Percentiles rank a stretch among this genome's conserved stretches.
Evolutionary conservation across 2,113 vertebrate genomes (phyloP).

Genomic region (Pteronura brasiliensis): DNA sequence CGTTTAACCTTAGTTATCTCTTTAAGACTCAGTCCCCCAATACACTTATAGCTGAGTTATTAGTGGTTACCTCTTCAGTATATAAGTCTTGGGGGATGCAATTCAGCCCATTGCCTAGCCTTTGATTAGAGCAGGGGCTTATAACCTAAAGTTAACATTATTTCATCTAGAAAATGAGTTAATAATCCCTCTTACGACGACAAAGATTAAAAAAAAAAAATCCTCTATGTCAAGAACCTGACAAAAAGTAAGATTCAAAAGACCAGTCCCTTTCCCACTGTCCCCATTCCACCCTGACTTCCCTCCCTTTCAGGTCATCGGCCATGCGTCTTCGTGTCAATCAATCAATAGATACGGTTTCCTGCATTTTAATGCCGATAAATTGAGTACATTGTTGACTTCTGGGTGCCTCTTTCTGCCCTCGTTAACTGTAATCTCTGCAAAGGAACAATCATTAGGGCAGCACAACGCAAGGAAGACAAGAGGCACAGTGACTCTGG

Average conservation of each 20-base stretch:
- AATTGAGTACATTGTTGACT: neutral
- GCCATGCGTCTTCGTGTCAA: neutral
- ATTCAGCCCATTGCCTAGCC: neutral
- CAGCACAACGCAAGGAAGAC: neutral
- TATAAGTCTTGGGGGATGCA: neutral
- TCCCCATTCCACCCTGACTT: neutral
- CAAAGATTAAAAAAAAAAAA: slow-evolving; percentile 34
- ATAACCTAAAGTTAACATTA: neutral
- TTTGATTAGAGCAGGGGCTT: neutral
- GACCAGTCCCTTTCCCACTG: neutral
- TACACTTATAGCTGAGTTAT: neutral
- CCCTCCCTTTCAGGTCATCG: neutral
- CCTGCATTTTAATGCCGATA: neutral
- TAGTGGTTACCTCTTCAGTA: neutral
- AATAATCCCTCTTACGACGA: slow-evolving; percentile 12
- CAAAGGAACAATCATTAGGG: neutral
- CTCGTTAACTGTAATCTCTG: neutral
- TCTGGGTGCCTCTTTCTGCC: neutral
- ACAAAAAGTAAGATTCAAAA: neutral
- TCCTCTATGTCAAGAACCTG: neutral
- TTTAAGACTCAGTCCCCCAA: neutral
- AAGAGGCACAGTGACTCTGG: too few relatives aligned
- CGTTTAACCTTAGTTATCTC: neutral
- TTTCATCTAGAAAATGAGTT: neutral
- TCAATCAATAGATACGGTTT: neutral